Percentiles rank a stretch among this genome's conserved stretches.
These are phyloP conservation scores for Sitobion miscanthi DNA, from an alignment of 1,140 invertebrate species.

Conservation along the genomic window DNA sequence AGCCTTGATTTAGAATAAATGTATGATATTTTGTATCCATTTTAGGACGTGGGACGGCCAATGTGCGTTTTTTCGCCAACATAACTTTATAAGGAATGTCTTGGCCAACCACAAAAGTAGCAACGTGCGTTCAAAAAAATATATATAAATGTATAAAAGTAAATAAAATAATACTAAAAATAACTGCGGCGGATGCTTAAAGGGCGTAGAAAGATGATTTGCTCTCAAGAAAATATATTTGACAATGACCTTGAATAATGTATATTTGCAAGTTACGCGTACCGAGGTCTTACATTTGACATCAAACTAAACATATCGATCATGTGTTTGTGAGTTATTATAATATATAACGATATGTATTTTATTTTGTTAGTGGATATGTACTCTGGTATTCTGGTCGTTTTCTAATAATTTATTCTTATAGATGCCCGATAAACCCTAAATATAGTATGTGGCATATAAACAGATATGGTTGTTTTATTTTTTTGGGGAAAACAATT, in stretches of 20 bases:
- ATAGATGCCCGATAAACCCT: neutral
- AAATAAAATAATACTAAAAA: conserved; percentile 18
- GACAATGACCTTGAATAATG: conserved; percentile 3
- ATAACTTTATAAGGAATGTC: conserved; percentile 54
- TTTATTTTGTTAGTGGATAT: neutral
- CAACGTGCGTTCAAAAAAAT: neutral
- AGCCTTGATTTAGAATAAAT: conserved; percentile 45
- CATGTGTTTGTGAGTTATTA: neutral
- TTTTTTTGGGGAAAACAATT: too few species aligned
- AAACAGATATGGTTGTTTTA: neutral
- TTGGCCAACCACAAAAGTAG: conserved; percentile 49
- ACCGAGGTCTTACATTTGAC: neutral
- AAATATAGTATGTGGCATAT: neutral
- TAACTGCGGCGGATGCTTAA: neutral
- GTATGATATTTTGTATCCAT: conserved; percentile 50
- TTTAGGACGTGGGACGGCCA: conserved; percentile 51
- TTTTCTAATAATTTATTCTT: neutral
- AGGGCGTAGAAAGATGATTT: conserved; percentile 14
- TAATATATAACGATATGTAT: neutral
- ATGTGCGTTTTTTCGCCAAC: conserved; percentile 50
- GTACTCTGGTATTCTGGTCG: neutral
- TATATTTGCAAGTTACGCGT: neutral
- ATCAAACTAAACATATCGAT: neutral
- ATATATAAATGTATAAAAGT: neutral
- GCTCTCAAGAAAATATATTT: neutral